phyloP scores from a whole-genome alignment of 2,113 vertebrate species.

The Todiramphus saurophagus region DNA sequence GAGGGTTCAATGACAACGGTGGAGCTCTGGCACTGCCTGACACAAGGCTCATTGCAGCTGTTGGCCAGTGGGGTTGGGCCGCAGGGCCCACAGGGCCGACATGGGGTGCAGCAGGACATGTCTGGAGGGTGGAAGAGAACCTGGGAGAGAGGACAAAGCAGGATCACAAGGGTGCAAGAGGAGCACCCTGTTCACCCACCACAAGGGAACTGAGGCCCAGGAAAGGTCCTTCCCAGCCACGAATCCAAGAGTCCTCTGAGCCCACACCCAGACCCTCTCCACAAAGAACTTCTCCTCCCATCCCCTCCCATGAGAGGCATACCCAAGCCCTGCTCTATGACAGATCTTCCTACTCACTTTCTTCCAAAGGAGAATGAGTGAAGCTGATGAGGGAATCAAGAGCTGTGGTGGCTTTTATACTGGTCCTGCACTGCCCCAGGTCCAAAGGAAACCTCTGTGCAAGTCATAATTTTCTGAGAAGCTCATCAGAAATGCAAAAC shows the following conservation, averaged over 20 bases:
- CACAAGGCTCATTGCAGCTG: too few species aligned
- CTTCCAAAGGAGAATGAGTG: neutral
- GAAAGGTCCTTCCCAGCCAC: neutral
- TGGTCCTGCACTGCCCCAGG: too few species aligned
- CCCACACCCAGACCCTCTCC: neutral
- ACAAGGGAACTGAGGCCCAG: neutral
- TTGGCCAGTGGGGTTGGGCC: neutral
- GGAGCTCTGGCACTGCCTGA: too few species aligned
- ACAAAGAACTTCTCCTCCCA: neutral
- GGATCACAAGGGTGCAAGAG: neutral
- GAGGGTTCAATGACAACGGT: too few species aligned
- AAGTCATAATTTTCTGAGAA: too few species aligned
- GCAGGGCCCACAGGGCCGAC: neutral
- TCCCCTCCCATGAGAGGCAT: neutral
- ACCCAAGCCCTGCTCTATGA: neutral
- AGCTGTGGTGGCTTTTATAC: neutral
- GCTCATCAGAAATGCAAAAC: too few species aligned
- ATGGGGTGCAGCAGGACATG: neutral
- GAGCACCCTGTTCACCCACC: neutral
- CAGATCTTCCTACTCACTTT: neutral
- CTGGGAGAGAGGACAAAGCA: neutral
- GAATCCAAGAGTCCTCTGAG: neutral
- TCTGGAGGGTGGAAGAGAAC: neutral
- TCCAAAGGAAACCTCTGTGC: too few species aligned
- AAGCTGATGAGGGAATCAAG: neutral